phyloP scores from a whole-genome alignment of 1,140 invertebrate genomes.

The Procambarus virginalis region DNA sequence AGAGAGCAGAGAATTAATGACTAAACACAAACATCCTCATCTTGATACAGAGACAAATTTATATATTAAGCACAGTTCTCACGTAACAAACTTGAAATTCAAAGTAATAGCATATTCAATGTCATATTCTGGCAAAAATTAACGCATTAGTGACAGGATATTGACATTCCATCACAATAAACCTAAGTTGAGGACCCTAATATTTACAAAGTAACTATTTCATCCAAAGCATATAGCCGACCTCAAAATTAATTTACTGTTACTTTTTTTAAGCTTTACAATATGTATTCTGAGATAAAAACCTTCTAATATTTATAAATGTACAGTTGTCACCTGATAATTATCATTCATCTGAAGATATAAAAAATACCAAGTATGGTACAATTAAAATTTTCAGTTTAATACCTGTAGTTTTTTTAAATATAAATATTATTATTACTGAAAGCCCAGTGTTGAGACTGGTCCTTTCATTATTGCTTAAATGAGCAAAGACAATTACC shows the following conservation, averaged over 20 bases:
- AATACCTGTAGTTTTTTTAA: not conserved
- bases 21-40: not conserved
- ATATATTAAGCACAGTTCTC: not conserved
- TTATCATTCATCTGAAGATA: not conserved
- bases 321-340: not conserved
- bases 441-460: not conserved
- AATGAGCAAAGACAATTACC: too few species aligned
- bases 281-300: not conserved
- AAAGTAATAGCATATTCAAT: not conserved
- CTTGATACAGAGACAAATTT: not conserved
- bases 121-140: not conserved
- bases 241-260: not conserved
- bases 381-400: not conserved
- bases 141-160: not conserved
- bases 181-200: not conserved
- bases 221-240: not conserved
- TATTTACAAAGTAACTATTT: constrained; percentile 3
- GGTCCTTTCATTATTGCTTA: not conserved
- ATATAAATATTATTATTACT: not conserved
- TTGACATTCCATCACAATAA: not conserved
- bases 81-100: not conserved
- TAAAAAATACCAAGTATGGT: not conserved
- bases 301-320: not conserved
- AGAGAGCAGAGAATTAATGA: not conserved
- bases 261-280: not conserved